A percentile compares a stretch with the other conserved stretches of the same genome.
phyloP scores from a whole-genome alignment of 2,113 vertebrate species.

The Upupa epops region DNA sequence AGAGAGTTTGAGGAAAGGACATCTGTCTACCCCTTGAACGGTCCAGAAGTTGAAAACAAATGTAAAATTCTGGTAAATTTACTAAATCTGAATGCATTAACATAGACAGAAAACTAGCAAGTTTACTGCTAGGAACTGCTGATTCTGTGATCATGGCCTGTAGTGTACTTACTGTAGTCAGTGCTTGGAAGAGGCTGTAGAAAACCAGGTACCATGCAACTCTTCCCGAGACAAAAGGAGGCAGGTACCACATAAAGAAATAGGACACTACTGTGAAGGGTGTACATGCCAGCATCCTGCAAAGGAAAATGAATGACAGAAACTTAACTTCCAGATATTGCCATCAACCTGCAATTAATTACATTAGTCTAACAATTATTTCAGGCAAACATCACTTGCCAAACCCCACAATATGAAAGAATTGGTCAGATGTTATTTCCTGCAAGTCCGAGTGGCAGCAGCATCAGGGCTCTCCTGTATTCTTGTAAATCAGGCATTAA shows the following conservation, averaged over 20 bases:
- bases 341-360: not conserved
- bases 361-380: not conserved
- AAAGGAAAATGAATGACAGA: not conserved
- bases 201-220: constrained; percentile 89
- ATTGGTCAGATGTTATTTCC: not conserved
- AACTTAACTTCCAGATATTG: not conserved
- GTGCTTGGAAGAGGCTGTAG: constrained; percentile 92
- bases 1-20: not conserved
- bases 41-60: not conserved
- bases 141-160: not conserved
- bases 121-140: not conserved
- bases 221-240: constrained; percentile 80
- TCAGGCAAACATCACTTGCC: not conserved
- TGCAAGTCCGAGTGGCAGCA: not conserved
- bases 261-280: constrained; percentile 89
- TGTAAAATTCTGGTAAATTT: not conserved
- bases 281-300: constrained; percentile 90
- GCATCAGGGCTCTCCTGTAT: not conserved
- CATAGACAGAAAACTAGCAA: not conserved
- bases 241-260: constrained; percentile 95
- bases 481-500: constrained; percentile 5
- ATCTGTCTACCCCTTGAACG: not conserved
- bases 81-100: not conserved
- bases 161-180: constrained; percentile 87
- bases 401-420: not conserved